A percentile compares a stretch with the other conserved stretches of the same genome.
Evolutionary conservation across 2,797 vertebrate genomes (phyloP).

Genomic region (Etheostoma perlongum): DNA sequence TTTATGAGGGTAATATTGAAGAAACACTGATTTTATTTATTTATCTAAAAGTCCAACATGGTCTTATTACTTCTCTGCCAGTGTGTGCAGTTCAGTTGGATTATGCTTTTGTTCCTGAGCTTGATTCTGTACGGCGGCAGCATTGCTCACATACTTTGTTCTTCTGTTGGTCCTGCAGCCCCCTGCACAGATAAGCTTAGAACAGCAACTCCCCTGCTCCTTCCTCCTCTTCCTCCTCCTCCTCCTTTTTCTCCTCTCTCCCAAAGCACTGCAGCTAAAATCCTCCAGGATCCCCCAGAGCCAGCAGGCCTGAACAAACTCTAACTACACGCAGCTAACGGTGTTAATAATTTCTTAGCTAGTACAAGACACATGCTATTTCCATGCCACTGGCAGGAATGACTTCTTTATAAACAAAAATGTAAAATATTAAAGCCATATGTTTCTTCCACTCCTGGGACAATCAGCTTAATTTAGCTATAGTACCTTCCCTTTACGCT

Average conservation of each 20-base stretch:
- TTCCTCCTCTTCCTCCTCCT: not conserved
- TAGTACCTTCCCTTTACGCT: conserved; percentile 31
- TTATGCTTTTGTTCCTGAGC: conserved; percentile 36
- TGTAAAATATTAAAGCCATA: conserved; percentile 67
- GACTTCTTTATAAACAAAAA: conserved; percentile 56
- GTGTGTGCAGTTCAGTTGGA: conserved; percentile 25
- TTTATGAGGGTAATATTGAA: conserved; percentile 10
- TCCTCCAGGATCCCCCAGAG: conserved; percentile 50
- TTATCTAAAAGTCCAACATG: not conserved
- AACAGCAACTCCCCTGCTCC: conserved; percentile 38
- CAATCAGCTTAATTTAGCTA: conserved; percentile 34
- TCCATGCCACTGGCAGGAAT: conserved; percentile 43
- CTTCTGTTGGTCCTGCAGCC: conserved; percentile 53
- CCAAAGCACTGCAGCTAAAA: conserved; percentile 61
- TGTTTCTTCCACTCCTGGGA: conserved; percentile 40
- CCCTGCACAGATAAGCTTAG: conserved; percentile 71
- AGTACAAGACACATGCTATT: conserved; percentile 36
- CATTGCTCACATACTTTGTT: conserved; percentile 69
- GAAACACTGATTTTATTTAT: conserved; percentile 9
- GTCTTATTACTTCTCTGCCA: conserved; percentile 22
- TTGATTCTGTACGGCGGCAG: conserved; percentile 52
- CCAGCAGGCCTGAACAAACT: conserved; percentile 48
- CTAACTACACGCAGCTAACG: conserved; percentile 64
- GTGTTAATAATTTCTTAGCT: conserved; percentile 66
- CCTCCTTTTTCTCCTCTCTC: conserved; percentile 24